Evolutionary conservation across 1,140 invertebrate genomes (phyloP), one percentile per base, ranked within the genome.

Genomic region (Drosophila lacteicornis): DNA sequence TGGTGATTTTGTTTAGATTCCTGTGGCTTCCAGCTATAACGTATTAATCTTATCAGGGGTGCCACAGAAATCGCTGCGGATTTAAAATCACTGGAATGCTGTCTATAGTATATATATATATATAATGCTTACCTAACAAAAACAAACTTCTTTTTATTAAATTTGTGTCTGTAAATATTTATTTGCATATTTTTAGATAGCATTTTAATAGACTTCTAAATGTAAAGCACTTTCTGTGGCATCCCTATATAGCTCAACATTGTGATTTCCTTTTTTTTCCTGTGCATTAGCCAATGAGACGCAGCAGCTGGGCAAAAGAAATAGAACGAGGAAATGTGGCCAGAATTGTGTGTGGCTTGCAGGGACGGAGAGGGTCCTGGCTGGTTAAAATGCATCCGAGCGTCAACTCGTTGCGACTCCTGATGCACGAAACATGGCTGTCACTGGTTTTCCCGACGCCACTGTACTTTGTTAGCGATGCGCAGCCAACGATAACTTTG

Each of bases 241-340:
- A 43, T 4, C n/a, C n/a, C 42, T 17, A 7, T 17, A 17, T 17
- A 7, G 7, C 38, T 40, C 38, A 40, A 13, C 13, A 40, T 40
- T 40, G 27, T 36, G 33, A 42, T 46, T 46, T 11, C 17, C 25
- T n/a, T 42, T 57, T 40, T 19, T 4, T 65, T 8, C 3, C 40
- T 27, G 19, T 30, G 62, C n/a, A 22, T 19, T 36, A 38, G 36
- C 55, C 83, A 87, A 88, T 80, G 83, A 87, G 76, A 61, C 83
- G 73, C 67, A 79, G 76, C 83, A 86, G 79, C 61, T 88, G 83
- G 69, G 38, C 59, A 80, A 68, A 73, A 68, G 55, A 77, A 84
- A 75, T 87, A 69, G 60, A 69, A 83, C 84, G 40, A 71, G 68
- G 46, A 73, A 73, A 60, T 84, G 82, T 85, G 81, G 81, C 82